Conservation (phyloP, 2,797 vertebrate species). For the Syngnathus rostellatus region DNA sequence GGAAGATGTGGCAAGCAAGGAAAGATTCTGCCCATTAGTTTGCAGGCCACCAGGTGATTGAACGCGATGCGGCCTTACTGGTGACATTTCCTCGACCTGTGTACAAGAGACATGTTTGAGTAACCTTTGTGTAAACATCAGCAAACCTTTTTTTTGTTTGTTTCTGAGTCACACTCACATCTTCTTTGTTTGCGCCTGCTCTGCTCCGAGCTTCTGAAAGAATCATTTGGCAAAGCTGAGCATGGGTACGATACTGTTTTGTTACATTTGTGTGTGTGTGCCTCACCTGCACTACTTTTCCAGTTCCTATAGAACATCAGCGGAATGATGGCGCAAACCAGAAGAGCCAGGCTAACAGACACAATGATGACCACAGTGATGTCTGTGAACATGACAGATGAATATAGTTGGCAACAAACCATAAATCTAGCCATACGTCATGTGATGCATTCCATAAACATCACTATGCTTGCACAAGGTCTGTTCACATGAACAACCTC, state of each 20-base stretch:
- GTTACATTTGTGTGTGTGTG: not conserved
- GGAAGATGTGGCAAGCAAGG: conserved; percentile 3
- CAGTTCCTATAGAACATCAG: conserved; percentile 51
- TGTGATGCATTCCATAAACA: not conserved
- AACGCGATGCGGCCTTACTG: conserved; percentile 26
- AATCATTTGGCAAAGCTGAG: conserved; percentile 6
- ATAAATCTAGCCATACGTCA: not conserved
- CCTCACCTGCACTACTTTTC: conserved; percentile 34
- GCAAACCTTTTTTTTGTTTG: conserved; percentile 11
- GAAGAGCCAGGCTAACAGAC: conserved; percentile 51
- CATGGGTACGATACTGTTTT: not conserved
- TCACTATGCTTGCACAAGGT: not conserved
- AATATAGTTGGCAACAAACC: not conserved
- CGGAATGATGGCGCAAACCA: conserved; percentile 61
- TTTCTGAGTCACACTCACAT: conserved; percentile 30
- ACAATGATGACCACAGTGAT: conserved; percentile 54
- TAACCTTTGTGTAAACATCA: not conserved
- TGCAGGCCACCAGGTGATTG: conserved; percentile 11
- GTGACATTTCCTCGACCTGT: conserved; percentile 19
- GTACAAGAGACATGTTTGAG: not conserved
- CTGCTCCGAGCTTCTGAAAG: conserved; percentile 23
- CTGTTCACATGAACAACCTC: not conserved
- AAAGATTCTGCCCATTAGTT: conserved; percentile 10
- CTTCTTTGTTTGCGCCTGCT: conserved; percentile 12
- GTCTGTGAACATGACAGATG: conserved; percentile 33